Evolutionary conservation across 2,113 vertebrate species (phyloP).

Genomic region (Axis porcinus): DNA sequence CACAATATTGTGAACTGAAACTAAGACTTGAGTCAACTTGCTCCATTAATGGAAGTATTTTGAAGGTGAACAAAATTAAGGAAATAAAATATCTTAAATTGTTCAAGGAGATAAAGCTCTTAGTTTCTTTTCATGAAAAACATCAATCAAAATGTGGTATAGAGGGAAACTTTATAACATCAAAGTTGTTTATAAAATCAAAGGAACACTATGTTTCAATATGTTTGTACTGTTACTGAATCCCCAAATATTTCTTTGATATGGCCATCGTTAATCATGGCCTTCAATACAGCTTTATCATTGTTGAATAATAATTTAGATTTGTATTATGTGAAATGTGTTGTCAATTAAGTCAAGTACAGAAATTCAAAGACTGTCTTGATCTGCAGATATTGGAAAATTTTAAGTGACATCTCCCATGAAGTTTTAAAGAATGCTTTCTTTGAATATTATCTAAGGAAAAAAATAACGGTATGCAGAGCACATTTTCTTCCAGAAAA

Average conservation of each 20-base stretch:
- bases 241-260: neutral
- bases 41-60: neutral
- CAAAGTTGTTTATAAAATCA: slow-evolving; percentile 27
- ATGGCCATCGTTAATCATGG: neutral
- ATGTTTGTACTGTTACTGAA: neutral
- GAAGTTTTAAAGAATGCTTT: neutral
- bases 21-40: neutral
- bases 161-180: neutral
- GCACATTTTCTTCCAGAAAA: neutral
- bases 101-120: neutral
- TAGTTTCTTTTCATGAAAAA: neutral
- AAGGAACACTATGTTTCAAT: neutral
- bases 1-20: neutral
- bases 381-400: neutral
- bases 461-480: neutral
- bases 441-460: neutral
- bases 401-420: neutral
- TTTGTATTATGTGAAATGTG: neutral
- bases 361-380: neutral
- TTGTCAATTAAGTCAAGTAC: neutral
- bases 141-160: neutral
- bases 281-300: neutral
- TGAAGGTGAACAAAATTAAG: neutral
- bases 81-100: neutral
- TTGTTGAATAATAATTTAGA: neutral